These are phyloP conservation scores for Apodemus agrarius DNA, from an alignment of 2,797 vertebrate species.

Conservation along the genomic window DNA sequence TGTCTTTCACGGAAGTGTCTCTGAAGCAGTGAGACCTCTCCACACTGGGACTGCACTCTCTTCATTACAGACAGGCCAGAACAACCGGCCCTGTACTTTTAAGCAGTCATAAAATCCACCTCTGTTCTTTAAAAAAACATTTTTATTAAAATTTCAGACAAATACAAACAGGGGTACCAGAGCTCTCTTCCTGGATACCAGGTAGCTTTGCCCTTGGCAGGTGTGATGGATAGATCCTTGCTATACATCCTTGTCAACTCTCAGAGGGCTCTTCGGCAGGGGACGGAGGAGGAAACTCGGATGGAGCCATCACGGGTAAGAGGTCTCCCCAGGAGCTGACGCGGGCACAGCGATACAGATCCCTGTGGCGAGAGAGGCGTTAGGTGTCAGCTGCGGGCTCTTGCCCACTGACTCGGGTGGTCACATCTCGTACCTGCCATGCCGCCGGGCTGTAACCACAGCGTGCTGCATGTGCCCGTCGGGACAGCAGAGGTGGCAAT, in stretches of 20 bases:
- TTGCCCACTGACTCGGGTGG: background rate
- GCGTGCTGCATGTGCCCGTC: constrained; percentile 88
- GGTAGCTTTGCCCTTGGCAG: constrained; percentile 25
- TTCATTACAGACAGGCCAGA: background rate
- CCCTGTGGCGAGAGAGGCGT: constrained; percentile 72
- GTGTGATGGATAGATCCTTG: background rate
- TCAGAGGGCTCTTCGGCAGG: constrained; percentile 39
- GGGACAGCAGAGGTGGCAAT: constrained; percentile 90
- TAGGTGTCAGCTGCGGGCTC: background rate
- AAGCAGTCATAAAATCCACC: constrained; percentile 56
- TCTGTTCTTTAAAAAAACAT: background rate
- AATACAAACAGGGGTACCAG: background rate
- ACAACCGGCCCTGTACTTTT: background rate
- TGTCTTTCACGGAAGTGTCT: background rate
- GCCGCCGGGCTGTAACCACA: constrained; percentile 89
- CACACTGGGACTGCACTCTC: background rate
- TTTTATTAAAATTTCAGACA: constrained; percentile 61
- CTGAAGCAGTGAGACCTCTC: background rate
- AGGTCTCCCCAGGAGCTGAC: constrained; percentile 92
- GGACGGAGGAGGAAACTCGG: background rate
- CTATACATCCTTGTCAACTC: constrained; percentile 29
- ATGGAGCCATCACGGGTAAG: constrained; percentile 83
- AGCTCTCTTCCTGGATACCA: constrained; percentile 55
- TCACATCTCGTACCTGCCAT: constrained; percentile 87
- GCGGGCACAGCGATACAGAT: constrained; percentile 92